These are phyloP conservation scores for Meiosimyza decipiens DNA, from an alignment of 2,888 invertebrate species.

Conservation along the genomic window DNA sequence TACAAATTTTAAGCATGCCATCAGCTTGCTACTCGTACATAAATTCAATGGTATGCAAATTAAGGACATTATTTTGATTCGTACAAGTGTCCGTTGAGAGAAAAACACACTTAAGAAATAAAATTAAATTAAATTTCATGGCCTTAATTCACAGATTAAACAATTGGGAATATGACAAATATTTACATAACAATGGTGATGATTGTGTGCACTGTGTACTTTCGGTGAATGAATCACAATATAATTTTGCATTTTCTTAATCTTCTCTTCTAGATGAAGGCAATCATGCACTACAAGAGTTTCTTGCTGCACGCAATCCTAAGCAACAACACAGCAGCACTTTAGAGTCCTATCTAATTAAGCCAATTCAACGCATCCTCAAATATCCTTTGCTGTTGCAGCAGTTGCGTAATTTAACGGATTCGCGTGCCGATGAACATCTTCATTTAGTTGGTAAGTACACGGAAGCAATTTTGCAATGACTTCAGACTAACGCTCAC, in stretches of 20 bases:
- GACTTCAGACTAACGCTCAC: constrained; percentile 14
- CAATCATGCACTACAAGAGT: constrained; percentile 95
- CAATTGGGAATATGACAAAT: too few relatives aligned
- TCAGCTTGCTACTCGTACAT: not conserved
- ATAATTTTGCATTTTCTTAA: not conserved
- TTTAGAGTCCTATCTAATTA: constrained; percentile 96
- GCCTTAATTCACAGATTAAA: not conserved
- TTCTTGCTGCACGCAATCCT: constrained; percentile 92
- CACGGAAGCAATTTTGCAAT: not conserved
- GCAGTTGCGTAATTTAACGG: constrained; percentile 93
- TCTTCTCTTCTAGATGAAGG: constrained; percentile 79
- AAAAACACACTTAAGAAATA: not conserved
- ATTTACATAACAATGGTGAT: too few relatives aligned
- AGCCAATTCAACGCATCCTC: constrained; percentile 97
- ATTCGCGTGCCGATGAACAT: constrained; percentile 92
- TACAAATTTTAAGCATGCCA: not conserved
- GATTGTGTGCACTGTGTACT: too few relatives aligned
- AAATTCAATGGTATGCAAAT: constrained; percentile 7
- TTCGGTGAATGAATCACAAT: not conserved
- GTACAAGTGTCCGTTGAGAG: not conserved
- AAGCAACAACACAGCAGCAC: constrained; percentile 97
- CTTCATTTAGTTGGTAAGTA: constrained; percentile 87
- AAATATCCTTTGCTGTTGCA: constrained; percentile 96
- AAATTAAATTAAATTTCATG: constrained; percentile 23
- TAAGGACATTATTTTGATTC: constrained; percentile 2